phyloP scores from a whole-genome alignment of 2,888 invertebrate species.

The Listrodromus nycthemerus region DNA sequence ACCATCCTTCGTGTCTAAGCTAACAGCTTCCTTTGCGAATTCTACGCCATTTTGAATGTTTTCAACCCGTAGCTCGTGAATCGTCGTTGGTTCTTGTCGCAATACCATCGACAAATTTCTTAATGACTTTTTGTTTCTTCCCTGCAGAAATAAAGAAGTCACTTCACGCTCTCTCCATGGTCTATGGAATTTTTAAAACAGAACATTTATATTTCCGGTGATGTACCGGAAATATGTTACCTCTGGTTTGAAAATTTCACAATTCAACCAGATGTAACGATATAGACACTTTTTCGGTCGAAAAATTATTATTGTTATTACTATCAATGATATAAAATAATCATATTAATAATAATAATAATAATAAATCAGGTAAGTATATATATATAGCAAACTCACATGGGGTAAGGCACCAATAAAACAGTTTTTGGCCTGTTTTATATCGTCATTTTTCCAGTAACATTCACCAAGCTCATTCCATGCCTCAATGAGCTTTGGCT shows the following conservation, averaged over 20 bases:
- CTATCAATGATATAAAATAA: too few species aligned
- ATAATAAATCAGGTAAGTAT: background rate
- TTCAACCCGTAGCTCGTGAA: slow-evolving; percentile 86
- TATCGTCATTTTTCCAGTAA: slow-evolving; percentile 94
- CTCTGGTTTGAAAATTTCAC: too few species aligned
- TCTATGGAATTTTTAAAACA: too few species aligned
- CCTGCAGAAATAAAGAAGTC: slow-evolving; percentile 84
- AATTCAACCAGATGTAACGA: too few species aligned
- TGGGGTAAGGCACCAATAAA: slow-evolving; percentile 91
- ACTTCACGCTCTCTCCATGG: too few species aligned
- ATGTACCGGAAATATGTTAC: too few species aligned
- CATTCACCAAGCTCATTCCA: slow-evolving; percentile 96
- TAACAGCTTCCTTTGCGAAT: slow-evolving; percentile 93
- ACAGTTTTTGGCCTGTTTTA: slow-evolving; percentile 92
- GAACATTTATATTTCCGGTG: too few species aligned
- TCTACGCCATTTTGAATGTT: slow-evolving; percentile 90
- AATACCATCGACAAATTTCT: slow-evolving; percentile 93
- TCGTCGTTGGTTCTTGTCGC: slow-evolving; percentile 87
- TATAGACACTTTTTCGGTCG: too few species aligned
- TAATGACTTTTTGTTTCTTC: slow-evolving; percentile 90
- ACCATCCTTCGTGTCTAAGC: slow-evolving; percentile 91
- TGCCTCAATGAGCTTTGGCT: slow-evolving; percentile 91
- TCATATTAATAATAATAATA: background rate
- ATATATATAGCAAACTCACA: slow-evolving; percentile 84
- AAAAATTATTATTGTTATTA: too few species aligned